These are phyloP conservation scores for Rallus crepitans DNA, from an alignment of 2,797 vertebrate species.

Conservation along the genomic window DNA sequence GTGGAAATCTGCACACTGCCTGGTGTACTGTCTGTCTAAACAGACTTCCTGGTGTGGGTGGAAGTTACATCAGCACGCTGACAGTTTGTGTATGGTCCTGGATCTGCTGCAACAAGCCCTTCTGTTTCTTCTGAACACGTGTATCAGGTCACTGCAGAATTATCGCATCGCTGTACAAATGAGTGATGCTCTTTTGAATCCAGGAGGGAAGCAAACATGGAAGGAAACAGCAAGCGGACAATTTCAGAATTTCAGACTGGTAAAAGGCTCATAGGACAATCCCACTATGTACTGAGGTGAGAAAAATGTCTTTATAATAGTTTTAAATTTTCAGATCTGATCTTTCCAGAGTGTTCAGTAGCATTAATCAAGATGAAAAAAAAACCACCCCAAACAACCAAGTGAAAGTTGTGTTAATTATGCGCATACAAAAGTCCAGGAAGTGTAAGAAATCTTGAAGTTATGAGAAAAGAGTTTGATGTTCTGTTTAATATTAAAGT, in stretches of 20 bases:
- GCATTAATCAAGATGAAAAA: not conserved
- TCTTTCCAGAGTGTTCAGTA: not conserved
- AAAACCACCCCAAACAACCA: not conserved
- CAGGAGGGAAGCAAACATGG: not conserved
- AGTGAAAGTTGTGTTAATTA: not conserved
- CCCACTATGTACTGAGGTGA: not conserved
- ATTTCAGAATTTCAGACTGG: slow-evolving; percentile 9
- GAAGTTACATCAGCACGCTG: not conserved
- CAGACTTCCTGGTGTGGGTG: not conserved
- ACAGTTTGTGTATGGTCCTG: not conserved
- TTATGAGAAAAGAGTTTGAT: not conserved
- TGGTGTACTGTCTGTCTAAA: not conserved
- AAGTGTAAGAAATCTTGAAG: not conserved
- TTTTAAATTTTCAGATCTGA: not conserved
- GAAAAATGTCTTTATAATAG: not conserved
- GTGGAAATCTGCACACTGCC: not conserved
- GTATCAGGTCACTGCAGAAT: slow-evolving; percentile 46
- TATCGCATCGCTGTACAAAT: slow-evolving; percentile 24
- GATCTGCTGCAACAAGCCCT: not conserved
- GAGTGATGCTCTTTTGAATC: not conserved
- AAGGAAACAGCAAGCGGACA: not conserved
- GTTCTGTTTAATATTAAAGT: slow-evolving; percentile 20
- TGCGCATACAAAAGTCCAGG: not conserved
- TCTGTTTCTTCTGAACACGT: not conserved
- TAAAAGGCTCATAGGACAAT: slow-evolving; percentile 1